Evolutionary conservation across 2,888 invertebrate species (phyloP), one percentile per base, ranked within the genome.

Genomic region (Cremastinae sp.): DNA sequence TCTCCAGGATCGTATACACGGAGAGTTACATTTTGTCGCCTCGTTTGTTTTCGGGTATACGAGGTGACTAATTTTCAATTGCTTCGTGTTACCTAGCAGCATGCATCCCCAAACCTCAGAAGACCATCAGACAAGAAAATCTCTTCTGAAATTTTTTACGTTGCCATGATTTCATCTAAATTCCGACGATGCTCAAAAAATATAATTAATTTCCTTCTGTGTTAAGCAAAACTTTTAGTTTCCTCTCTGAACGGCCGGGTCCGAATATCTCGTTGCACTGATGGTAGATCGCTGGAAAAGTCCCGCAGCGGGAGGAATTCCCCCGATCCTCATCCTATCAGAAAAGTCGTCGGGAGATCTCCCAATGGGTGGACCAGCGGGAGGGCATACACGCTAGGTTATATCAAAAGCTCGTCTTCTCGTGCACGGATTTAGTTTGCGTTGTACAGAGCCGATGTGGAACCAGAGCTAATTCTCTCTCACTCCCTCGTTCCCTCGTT

Each of bases 371-470:
- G 74, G 64, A 51, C 35, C 47, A 14, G 18, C 39, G 47, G 39
- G 9, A 35, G 74, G 64, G 58, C 22, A 22, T 61, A 28, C 51
- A 49, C 28, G 41, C 58, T 8, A 28, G 53, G 64, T 74, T 59
- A 64, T 64, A 53, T 69, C 16, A 55, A 69, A 74, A 69, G 56
- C 56, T 74, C 58, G 64, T 56, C 43, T 41, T 14, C n/a, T 56
- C 47, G 16, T 47, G 45, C 45, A 51, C n/a, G 53, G 20, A 14
- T 56, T 45, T 61, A 59, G 43, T 45, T 51, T 14, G 45, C 43
- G 68, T 62, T 62, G 43, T 56, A 56, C 56, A 56, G 22, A 39
- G 35, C 22, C 69, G 64, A 69, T 43, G 56, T 37, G 45, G 51
- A 45, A 41, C 59, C 22, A 8, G 41, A 51, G 51, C 59, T 18